Percentiles rank a stretch among this genome's conserved stretches.
Evolutionary conservation across 2,888 invertebrate genomes (phyloP).

Genomic region (Apamea sordens): DNA sequence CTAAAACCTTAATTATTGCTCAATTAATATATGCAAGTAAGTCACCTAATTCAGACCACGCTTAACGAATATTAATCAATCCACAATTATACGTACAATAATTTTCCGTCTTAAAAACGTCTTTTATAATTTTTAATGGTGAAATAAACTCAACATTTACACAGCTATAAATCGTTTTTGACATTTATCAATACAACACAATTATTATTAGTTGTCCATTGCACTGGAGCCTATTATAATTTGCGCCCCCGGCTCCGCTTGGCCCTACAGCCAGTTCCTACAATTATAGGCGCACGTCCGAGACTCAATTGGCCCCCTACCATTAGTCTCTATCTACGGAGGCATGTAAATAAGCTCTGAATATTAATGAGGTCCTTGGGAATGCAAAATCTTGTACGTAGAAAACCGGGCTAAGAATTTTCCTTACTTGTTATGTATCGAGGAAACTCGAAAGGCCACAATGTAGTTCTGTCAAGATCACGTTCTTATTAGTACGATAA

Average conservation of each 20-base stretch:
- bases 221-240: conserved; percentile 70
- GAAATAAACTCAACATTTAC: conserved; percentile 27
- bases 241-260: conserved; percentile 74
- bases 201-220: conserved; percentile 71
- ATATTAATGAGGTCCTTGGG: conserved; percentile 79
- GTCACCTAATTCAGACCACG: conserved; percentile 61
- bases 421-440: conserved; percentile 67
- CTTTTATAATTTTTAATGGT: conserved; percentile 13
- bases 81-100: conserved; percentile 27
- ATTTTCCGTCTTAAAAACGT: conserved; percentile 44
- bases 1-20: conserved; percentile 67
- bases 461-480: conserved; percentile 61
- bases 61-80: conserved; percentile 43
- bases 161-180: conserved; percentile 69
- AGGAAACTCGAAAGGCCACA: conserved; percentile 71
- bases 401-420: conserved; percentile 72
- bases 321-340: conserved; percentile 72
- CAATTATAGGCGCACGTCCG: conserved; percentile 76
- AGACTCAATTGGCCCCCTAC: conserved; percentile 71
- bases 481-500: conserved; percentile 46
- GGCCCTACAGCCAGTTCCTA: conserved; percentile 68
- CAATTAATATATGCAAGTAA: conserved; percentile 69
- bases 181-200: conserved; percentile 78
- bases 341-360: conserved; percentile 78
- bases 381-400: conserved; percentile 71